Conservation (phyloP, 2,113 vertebrate species). For the Leptodactylus fuscus region DNA sequence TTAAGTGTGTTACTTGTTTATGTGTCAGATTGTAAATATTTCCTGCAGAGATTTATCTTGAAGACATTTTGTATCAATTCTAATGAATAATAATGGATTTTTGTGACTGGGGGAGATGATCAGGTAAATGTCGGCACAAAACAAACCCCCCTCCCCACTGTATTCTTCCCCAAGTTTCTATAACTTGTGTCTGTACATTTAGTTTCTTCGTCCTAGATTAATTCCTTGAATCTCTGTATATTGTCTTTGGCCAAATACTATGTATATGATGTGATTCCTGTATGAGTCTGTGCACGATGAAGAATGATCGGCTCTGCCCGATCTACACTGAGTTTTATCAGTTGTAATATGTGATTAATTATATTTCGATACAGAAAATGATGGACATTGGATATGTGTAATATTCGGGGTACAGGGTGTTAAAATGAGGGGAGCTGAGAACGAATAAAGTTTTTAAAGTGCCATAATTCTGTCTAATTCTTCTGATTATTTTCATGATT, state of each 20-base stretch:
- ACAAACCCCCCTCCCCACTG: conserved; percentile 59
- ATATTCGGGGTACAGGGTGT: conserved; percentile 73
- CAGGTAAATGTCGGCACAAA: conserved; percentile 70
- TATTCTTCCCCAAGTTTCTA: neutral
- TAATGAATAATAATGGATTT: conserved; percentile 69
- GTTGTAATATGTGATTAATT: conserved; percentile 77
- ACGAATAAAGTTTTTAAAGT: conserved; percentile 42
- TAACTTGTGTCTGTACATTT: neutral
- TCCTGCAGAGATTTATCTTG: conserved; percentile 83
- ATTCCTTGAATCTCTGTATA: conserved; percentile 51
- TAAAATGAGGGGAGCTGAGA: conserved; percentile 89
- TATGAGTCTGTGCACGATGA: conserved; percentile 83
- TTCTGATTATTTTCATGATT: neutral
- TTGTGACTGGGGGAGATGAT: conserved; percentile 69
- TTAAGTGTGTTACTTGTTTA: conserved; percentile 73
- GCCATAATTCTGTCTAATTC: conserved; percentile 3
- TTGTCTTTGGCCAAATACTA: conserved; percentile 78
- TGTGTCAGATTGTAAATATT: conserved; percentile 81
- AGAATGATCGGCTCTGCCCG: conserved; percentile 79
- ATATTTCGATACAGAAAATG: conserved; percentile 79
- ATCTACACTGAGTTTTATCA: conserved; percentile 95
- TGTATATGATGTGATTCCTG: conserved; percentile 83
- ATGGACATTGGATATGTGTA: conserved; percentile 72
- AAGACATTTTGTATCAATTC: conserved; percentile 78
- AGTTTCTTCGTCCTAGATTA: neutral